These are phyloP conservation scores for Xiphophorus hellerii DNA, from an alignment of 2,113 vertebrate genomes.

Conservation along the genomic window DNA sequence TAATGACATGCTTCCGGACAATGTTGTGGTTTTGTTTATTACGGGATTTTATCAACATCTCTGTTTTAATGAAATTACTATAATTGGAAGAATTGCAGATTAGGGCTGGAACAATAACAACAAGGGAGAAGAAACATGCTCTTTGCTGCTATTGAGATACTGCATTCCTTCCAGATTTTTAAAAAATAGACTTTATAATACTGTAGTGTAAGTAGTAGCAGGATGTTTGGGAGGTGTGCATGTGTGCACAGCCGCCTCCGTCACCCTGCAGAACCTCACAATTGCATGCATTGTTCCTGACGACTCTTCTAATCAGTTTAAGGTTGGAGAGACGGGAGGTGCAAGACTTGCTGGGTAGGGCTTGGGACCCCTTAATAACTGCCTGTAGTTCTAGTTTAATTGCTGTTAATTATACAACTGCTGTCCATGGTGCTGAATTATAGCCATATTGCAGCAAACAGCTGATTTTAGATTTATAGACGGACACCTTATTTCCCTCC, in stretches of 20 bases:
- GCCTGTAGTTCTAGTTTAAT: neutral
- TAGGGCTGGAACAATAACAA: neutral
- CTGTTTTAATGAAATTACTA: neutral
- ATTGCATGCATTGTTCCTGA: conserved; percentile 69
- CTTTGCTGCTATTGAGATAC: neutral
- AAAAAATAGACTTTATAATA: neutral
- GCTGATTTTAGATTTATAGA: neutral
- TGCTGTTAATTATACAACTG: conserved; percentile 38
- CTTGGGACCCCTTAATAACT: too few relatives aligned
- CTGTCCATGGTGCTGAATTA: conserved; percentile 74
- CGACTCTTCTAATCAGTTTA: conserved; percentile 71
- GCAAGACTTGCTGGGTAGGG: too few relatives aligned
- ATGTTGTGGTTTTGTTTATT: neutral
- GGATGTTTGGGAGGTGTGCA: conserved; percentile 42
- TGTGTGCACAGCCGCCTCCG: conserved; percentile 66
- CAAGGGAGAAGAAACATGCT: neutral
- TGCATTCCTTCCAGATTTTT: neutral
- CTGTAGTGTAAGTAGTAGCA: neutral
- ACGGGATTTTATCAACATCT: neutral
- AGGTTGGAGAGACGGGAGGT: conserved; percentile 6
- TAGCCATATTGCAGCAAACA: neutral
- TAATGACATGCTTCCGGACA: neutral
- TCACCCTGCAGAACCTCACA: conserved; percentile 59
- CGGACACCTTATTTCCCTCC: neutral
- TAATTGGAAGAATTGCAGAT: neutral